These are phyloP conservation scores for Diabrotica balteata DNA, from an alignment of 2,888 invertebrate genomes.

Conservation along the genomic window DNA sequence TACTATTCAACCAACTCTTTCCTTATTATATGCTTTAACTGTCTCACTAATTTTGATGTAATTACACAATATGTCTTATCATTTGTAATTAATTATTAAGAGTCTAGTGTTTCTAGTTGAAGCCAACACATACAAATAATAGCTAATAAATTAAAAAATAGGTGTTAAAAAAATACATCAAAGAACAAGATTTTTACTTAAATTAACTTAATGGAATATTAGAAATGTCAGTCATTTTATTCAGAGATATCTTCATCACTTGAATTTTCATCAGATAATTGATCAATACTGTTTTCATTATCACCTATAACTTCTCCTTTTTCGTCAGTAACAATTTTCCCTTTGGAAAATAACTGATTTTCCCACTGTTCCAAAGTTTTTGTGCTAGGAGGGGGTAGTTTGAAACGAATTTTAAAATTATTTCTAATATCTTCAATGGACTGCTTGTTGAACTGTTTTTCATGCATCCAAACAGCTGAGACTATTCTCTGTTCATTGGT, in stretches of 20 bases:
- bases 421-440: slow-evolving; percentile 57
- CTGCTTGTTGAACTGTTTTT: slow-evolving; percentile 57
- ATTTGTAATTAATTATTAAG: too few species aligned
- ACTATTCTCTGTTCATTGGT: slow-evolving; percentile 61
- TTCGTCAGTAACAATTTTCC: slow-evolving; percentile 11
- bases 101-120: too few species aligned
- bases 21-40: too few species aligned
- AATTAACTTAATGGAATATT: background rate
- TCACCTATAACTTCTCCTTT: background rate
- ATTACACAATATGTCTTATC: too few species aligned
- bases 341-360: slow-evolving; percentile 36
- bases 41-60: too few species aligned
- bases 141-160: too few species aligned
- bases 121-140: too few species aligned
- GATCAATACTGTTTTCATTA: slow-evolving; percentile 7
- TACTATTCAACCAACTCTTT: too few species aligned
- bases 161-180: too few species aligned
- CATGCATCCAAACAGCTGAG: slow-evolving; percentile 63
- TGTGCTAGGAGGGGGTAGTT: slow-evolving; percentile 56
- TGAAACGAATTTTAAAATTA: slow-evolving; percentile 60
- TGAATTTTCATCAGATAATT: slow-evolving; percentile 16
- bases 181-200: too few species aligned
- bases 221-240: background rate
- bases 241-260: slow-evolving; percentile 23
- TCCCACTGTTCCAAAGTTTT: slow-evolving; percentile 46